Base-by-base conservation (phyloP, 2,113 vertebrate species). In the Dasyornis broadbenti region DNA sequence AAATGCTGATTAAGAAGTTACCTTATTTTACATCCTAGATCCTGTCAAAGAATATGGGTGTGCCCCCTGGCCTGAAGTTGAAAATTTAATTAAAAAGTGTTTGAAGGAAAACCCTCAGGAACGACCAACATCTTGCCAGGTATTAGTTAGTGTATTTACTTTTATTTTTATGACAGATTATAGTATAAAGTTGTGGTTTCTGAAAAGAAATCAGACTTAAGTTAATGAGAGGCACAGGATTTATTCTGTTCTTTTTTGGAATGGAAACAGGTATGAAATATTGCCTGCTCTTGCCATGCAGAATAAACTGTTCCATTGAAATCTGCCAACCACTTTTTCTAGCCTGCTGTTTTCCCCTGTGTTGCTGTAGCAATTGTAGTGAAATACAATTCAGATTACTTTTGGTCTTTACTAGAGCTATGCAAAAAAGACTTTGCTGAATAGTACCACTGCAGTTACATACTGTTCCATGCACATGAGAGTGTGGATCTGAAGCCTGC, bases 121-220 rank as follows among this genome's bases (percentile, higher is more conserved):
- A 61, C 98, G 99, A 82, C 99, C 99, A 86, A 99, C 99, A 13
- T 99, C 99, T 95, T 98, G 97, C 35, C 98, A 99, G 99, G 99
- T 99, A 98, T 53, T 60, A 35, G n/a, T 60, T 56, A 18, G 15
- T 76, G 23, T 76, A 40, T 59, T 92, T 90, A 37, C 86, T 69
- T 53, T 30, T 50, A 22, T 76, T 82, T 86, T 88, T 50, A 45
- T 56, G 13, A 37, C 33, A 65, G 33, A 30, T 35, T 21, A 60
- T 54, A 65, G 23, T 19, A 24, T 8, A 9, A 85, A 77, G 35
- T 80, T 47, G 30, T 77, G 81, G 45, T 95, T 92, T 84, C 52
- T 90, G 39, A 71, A 80, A 90, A 65, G 12, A n/a, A 76, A 24
- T 39, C 35, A 49, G 30, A 12, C 20, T 57, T 45, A 35, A 68